phyloP scores from a whole-genome alignment of 2,113 vertebrate species.

The Elephantulus edwardii region DNA sequence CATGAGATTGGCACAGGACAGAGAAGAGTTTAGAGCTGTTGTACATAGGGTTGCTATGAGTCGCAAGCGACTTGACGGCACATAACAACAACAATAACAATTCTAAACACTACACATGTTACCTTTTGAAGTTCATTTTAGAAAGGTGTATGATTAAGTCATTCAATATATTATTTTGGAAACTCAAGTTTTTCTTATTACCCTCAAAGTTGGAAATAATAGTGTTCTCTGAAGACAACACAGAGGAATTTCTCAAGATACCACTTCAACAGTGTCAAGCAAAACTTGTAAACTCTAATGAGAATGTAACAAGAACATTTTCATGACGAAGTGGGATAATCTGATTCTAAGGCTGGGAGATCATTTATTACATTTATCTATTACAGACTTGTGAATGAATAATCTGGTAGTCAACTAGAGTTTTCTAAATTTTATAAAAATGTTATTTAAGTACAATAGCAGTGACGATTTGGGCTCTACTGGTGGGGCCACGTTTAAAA shows the following conservation, averaged over 20 bases:
- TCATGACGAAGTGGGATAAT: not conserved
- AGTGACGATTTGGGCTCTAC: not conserved
- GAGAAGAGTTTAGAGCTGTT: too few relatives aligned
- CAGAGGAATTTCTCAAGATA: not conserved
- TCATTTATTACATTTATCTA: not conserved
- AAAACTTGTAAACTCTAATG: conserved; percentile 13
- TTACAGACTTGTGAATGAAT: not conserved
- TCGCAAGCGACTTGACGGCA: too few relatives aligned
- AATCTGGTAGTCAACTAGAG: not conserved
- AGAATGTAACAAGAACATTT: conserved; percentile 1
- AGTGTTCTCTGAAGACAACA: not conserved
- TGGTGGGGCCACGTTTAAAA: not conserved
- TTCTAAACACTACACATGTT: not conserved
- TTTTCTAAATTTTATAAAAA: not conserved
- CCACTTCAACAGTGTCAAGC: conserved; percentile 10
- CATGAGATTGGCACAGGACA: too few relatives aligned
- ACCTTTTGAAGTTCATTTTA: conserved; percentile 31
- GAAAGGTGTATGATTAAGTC: not conserved
- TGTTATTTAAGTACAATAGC: not conserved
- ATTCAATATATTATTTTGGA: not conserved
- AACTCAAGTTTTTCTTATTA: not conserved
- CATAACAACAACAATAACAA: too few relatives aligned
- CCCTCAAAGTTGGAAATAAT: conserved; percentile 40
- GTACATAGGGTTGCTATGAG: too few relatives aligned
- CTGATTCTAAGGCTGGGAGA: not conserved